These are phyloP conservation scores for Porites divaricata DNA, from an alignment of 92 coral and sea anemone species.

Conservation along the genomic window DNA sequence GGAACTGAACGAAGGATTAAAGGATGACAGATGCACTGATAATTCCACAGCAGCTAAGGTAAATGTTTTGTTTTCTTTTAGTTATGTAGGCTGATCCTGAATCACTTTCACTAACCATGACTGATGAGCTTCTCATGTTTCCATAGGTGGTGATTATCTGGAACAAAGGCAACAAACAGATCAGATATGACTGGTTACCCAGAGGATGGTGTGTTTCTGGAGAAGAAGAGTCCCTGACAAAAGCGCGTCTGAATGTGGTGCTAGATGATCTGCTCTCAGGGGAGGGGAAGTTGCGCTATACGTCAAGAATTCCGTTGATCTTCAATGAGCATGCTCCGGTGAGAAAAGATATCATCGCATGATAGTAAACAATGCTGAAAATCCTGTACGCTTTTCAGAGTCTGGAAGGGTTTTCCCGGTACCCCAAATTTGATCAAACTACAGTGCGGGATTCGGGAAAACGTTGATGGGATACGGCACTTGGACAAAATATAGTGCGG, in stretches of 20 bases:
- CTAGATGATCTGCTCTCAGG: slow-evolving; percentile 72
- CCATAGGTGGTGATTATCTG: slow-evolving; percentile 82
- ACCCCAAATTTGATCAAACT: too few species aligned
- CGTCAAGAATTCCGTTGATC: slow-evolving; percentile 62
- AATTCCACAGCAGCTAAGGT: slow-evolving; percentile 58
- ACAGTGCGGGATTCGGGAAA: too few species aligned
- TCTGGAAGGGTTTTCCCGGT: too few species aligned
- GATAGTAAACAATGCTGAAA: neutral
- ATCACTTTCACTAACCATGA: neutral
- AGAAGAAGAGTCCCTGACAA: slow-evolving; percentile 44
- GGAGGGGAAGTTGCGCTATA: slow-evolving; percentile 66
- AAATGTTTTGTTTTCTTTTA: slow-evolving; percentile 1
- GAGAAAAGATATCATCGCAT: slow-evolving; percentile 16
- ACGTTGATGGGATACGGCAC: too few species aligned
- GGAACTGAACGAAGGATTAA: slow-evolving; percentile 63
- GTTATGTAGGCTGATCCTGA: neutral
- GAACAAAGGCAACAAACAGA: slow-evolving; percentile 84
- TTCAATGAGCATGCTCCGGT: slow-evolving; percentile 91
- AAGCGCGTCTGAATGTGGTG: slow-evolving; percentile 58
- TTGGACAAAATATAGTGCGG: too few species aligned
- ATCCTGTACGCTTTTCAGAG: neutral
- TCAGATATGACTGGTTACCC: slow-evolving; percentile 87
- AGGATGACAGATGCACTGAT: slow-evolving; percentile 43
- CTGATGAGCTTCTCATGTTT: neutral
- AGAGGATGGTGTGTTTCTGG: slow-evolving; percentile 88